Base-by-base conservation (phyloP, 2,888 invertebrate genomes). In the Belgica antarctica region DNA sequence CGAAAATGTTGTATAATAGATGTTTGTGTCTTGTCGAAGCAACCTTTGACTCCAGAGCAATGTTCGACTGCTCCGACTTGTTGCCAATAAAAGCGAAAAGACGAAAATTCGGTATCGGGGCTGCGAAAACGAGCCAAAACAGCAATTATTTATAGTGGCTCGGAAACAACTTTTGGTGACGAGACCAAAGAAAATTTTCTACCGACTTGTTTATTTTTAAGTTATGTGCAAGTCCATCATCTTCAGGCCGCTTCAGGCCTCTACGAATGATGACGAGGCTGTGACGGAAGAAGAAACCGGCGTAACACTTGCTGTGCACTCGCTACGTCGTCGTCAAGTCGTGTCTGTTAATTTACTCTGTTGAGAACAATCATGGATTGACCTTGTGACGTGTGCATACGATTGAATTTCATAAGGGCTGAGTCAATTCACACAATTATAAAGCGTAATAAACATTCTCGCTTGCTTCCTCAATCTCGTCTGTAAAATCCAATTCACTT, bases 201-300 rank as follows among this genome's bases (percentile, higher is more conserved):
- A n/a, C 41, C 41, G 41, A 41, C 3, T 5, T 52, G 52, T 52
- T 52, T 52, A 52, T 52, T 52, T 52, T 52, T 52, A 52, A 52
- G 22, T 12, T 22, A 7, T 17, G 17, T 52, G 52, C 52, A 52
- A 52, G 22, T 52, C 17, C 52, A 52, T 52, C 17, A 41, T 52
- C 52, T 52, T 52, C 22, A n/a, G n/a, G n/a, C 52, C 22, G 3
- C 22, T 52, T 52, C 34, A 31, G 5, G 34, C 12, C 34, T 8
- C 34, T 31, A n/a, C n/a, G n/a, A 31, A 31, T 31, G 34, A 31
- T 31, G 34, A 31, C 34, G 12, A 31, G 5, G 34, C 34, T 3
- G 52, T 41, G 41, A n/a, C 3, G 12, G 12, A 10, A 10, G n/a
- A n/a, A n/a, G 41, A 41, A 41, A 15, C 41, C 41, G 41, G 41